Percentiles rank a stretch among this genome's conserved stretches.
Conservation (phyloP, 2,888 invertebrate genomes). For the Cephus nigrinus region DNA sequence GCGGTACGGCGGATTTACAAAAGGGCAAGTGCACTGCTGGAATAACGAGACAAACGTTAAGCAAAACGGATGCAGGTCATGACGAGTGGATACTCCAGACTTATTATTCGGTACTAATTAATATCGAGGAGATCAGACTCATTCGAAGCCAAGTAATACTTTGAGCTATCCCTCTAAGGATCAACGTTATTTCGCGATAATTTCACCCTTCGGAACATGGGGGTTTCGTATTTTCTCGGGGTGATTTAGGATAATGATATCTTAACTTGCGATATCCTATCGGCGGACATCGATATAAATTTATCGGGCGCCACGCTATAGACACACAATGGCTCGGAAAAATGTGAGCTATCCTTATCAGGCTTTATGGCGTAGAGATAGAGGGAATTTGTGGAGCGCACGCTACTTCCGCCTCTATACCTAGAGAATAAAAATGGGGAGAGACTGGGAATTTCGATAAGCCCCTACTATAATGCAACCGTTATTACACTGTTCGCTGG, state of each 20-base stretch:
- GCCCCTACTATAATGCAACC: no score
- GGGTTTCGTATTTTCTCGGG: not conserved
- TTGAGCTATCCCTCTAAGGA: not conserved
- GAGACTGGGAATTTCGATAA: no score
- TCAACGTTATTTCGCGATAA: not conserved
- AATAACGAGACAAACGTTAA: no score
- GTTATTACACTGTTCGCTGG: no score
- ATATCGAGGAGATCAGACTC: no score
- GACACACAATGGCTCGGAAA: constrained; percentile 29
- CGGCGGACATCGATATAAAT: constrained; percentile 27
- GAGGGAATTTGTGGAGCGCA: constrained; percentile 31
- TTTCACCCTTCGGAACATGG: no score
- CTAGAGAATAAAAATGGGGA: no score
- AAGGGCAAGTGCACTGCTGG: no score
- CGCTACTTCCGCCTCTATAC: not conserved
- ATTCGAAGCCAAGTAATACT: constrained; percentile 6
- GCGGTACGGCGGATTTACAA: no score
- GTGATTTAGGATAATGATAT: constrained; percentile 17
- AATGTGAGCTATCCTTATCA: constrained; percentile 31
- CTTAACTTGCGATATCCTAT: constrained; percentile 17
- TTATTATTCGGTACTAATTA: no score
- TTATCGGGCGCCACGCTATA: constrained; percentile 24
- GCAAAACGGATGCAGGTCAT: no score
- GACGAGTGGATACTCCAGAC: no score
- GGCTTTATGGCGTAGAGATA: constrained; percentile 30